Evolutionary conservation across 2,888 invertebrate species (phyloP), one percentile per base, ranked within the genome.

Genomic region (Blera fallax): DNA sequence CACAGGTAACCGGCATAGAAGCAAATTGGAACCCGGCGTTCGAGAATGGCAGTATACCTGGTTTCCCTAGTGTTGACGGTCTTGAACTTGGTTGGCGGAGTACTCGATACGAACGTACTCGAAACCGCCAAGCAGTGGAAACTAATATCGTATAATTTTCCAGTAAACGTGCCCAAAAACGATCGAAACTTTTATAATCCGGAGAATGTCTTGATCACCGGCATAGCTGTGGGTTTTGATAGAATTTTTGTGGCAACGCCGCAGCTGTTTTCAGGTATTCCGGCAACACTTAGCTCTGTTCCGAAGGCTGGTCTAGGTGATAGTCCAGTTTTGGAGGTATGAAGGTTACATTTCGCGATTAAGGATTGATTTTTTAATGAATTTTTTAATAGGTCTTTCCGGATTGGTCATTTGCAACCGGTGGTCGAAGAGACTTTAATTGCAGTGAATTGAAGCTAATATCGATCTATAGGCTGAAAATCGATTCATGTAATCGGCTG

Each of bases 401-500:
- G 0, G 95, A 95, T 87, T 96, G 96, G 96, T 95, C 95, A 0
- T 96, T 95, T 94, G 96, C 97, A 88, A 93, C 93, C 0, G 95
- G 95, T 0, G 95, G 95, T 0, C 94, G 94, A 18, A 95, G 94
- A 0, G 94, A 94, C 88, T 94, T 95, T 90, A 96, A 96, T 92
- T 97, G 97, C 90, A 94, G 95, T 16, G 95, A 95, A 1, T 91
- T 97, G 45, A 95, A 95, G 0, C 91, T 97, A 29, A 94, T 96
- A 70, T 97, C 97, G 0, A 96, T 96, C 50, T 97, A 97, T 93
- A 94, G 97, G 24, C 91, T 95, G 60, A 94, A 95, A 16, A 93
- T 95, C 34, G 97, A 97, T 91, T 94, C 95, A n/a, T 97, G 97
- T 92, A 95, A 96, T 91, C 93, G 97, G 16, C 93, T 97, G 3